These are phyloP conservation scores for Tetropium fuscum DNA, from an alignment of 2,888 invertebrate genomes.

Conservation along the genomic window DNA sequence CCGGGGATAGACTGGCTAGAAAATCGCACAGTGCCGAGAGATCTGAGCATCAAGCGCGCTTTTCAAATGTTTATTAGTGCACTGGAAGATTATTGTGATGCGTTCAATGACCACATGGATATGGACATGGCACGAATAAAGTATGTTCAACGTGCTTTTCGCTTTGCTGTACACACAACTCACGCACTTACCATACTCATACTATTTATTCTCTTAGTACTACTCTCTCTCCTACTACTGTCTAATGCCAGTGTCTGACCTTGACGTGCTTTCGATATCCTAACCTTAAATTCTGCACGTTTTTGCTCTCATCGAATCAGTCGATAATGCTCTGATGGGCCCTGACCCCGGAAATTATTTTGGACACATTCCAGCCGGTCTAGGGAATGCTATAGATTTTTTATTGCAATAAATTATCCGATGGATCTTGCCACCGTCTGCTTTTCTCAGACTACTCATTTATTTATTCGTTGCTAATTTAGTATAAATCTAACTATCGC, in stretches of 20 bases:
- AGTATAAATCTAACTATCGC: conserved; percentile 4
- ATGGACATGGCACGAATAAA: conserved; percentile 53
- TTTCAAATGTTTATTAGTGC: conserved; percentile 55
- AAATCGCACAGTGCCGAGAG: conserved; percentile 26
- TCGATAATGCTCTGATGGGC: conserved; percentile 27
- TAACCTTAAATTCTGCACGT: conserved; percentile 56
- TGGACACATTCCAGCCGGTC: conserved; percentile 35
- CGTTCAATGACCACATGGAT: conserved; percentile 50
- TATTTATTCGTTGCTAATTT: conserved; percentile 7
- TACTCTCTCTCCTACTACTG: conserved; percentile 28
- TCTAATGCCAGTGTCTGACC: conserved; percentile 41
- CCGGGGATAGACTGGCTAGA: conserved; percentile 31
- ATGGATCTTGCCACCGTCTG: conserved; percentile 7
- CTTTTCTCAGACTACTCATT: too few relatives aligned
- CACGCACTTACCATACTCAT: conserved; percentile 27
- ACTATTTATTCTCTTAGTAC: conserved; percentile 32
- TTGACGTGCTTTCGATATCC: conserved; percentile 42
- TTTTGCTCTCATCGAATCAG: conserved; percentile 31
- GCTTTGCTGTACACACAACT: conserved; percentile 28
- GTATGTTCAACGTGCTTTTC: conserved; percentile 49
- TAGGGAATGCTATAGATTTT: conserved; percentile 25
- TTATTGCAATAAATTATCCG: conserved; percentile 10
- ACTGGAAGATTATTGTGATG: conserved; percentile 43
- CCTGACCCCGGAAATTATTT: conserved; percentile 42
- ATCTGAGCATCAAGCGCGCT: conserved; percentile 47